phyloP scores from a whole-genome alignment of 2,797 vertebrate genomes.

The Rhyacichthys aspro region DNA sequence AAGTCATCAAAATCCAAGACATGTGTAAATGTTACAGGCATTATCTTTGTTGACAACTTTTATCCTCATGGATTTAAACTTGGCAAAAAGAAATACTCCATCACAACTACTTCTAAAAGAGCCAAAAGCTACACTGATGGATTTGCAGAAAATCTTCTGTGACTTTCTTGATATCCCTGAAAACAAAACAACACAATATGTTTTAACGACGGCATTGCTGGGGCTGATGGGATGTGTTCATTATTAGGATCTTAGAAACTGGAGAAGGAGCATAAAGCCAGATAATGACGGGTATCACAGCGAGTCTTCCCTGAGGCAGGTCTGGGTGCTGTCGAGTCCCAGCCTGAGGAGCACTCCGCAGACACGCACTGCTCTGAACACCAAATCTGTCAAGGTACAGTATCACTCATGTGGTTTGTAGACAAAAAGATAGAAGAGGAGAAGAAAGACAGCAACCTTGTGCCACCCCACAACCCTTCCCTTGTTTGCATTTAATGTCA shows the following conservation, averaged over 20 bases:
- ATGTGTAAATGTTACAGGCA: constrained; percentile 26
- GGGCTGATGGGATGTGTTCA: constrained; percentile 56
- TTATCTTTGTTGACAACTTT: constrained; percentile 25
- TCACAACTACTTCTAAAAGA: constrained; percentile 22
- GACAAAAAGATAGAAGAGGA: constrained; percentile 3
- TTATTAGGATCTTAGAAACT: constrained; percentile 54
- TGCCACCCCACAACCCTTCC: constrained; percentile 14
- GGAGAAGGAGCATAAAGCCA: constrained; percentile 60
- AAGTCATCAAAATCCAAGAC: constrained; percentile 32
- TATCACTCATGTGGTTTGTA: constrained; percentile 41
- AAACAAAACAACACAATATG: constrained; percentile 53
- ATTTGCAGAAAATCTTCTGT: constrained; percentile 43
- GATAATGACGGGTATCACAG: constrained; percentile 71
- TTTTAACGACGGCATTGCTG: constrained; percentile 34
- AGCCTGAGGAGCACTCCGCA: constrained; percentile 43
- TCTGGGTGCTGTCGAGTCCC: constrained; percentile 62
- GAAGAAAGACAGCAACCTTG: constrained; percentile 5
- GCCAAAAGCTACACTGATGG: constrained; percentile 33
- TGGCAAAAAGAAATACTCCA: constrained; percentile 24
- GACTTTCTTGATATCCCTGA: constrained; percentile 52
- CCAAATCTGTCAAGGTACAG: constrained; percentile 46
- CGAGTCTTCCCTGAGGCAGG: constrained; percentile 62
- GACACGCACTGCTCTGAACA: constrained; percentile 44
- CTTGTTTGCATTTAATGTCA: constrained; percentile 34
- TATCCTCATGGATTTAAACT: constrained; percentile 37